Evolutionary conservation across 2,797 vertebrate species (phyloP).

Genomic region (Tenualosa thibaudeaui): DNA sequence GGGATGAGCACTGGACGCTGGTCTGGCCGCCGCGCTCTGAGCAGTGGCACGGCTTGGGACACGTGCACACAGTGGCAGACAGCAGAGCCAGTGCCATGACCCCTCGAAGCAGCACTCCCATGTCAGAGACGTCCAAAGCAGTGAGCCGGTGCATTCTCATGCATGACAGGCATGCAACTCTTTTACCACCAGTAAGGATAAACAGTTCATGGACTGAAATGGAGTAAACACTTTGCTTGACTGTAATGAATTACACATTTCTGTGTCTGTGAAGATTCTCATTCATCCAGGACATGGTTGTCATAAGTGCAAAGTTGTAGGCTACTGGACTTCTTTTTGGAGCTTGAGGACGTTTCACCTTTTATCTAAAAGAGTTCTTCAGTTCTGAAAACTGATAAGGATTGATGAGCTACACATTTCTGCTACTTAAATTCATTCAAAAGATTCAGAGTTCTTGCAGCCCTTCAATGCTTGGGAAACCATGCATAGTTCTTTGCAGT

Average conservation of each 20-base stretch:
- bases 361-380: too few relatives aligned
- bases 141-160: background rate
- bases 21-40: conserved; percentile 77
- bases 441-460: background rate
- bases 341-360: too few relatives aligned
- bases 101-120: background rate
- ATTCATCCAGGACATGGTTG: too few relatives aligned
- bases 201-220: background rate
- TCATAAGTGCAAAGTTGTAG: too few relatives aligned
- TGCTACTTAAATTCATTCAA: background rate
- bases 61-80: conserved; percentile 56
- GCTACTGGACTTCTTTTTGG: too few relatives aligned
- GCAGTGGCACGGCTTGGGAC: conserved; percentile 85
- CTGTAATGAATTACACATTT: background rate
- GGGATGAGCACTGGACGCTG: conserved; percentile 86
- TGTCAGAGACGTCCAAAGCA: background rate
- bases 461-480: background rate
- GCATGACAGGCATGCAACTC: background rate
- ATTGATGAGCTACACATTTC: background rate
- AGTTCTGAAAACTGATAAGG: too few relatives aligned
- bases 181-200: background rate
- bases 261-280: too few relatives aligned
- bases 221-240: background rate
- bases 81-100: background rate
- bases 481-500: background rate